These are phyloP conservation scores for Zosterops borbonicus DNA, from an alignment of 2,113 vertebrate species.

Conservation along the genomic window DNA sequence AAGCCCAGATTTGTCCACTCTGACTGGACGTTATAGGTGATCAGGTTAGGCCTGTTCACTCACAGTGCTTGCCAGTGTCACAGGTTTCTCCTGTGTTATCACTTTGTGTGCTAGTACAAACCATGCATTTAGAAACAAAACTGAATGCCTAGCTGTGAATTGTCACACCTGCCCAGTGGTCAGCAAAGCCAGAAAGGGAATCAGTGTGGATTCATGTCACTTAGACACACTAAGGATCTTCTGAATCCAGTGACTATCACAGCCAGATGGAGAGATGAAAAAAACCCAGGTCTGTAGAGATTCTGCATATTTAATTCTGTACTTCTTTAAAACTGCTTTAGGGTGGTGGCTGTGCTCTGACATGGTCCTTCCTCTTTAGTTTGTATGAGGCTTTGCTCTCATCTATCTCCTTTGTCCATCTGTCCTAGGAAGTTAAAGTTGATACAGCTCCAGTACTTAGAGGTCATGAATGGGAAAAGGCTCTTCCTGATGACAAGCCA, in stretches of 20 bases:
- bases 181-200: neutral
- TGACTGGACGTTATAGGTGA: neutral
- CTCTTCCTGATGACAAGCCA: neutral
- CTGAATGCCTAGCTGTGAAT: neutral
- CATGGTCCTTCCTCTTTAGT: neutral
- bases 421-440: neutral
- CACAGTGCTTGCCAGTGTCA: neutral
- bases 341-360: neutral
- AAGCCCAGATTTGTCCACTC: neutral
- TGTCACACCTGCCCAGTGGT: neutral
- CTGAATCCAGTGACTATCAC: neutral
- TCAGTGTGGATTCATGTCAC: neutral
- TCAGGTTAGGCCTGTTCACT: neutral
- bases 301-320: neutral
- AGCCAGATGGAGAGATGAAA: neutral
- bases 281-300: neutral
- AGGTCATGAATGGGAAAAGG: neutral
- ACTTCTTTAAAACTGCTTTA: neutral
- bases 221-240: neutral
- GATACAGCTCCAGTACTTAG: neutral
- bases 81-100: neutral
- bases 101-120: neutral
- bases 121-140: neutral
- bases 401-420: neutral
- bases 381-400: neutral